Evolutionary conservation across 2,113 vertebrate genomes (phyloP).

Genomic region (Heliornis fulica): DNA sequence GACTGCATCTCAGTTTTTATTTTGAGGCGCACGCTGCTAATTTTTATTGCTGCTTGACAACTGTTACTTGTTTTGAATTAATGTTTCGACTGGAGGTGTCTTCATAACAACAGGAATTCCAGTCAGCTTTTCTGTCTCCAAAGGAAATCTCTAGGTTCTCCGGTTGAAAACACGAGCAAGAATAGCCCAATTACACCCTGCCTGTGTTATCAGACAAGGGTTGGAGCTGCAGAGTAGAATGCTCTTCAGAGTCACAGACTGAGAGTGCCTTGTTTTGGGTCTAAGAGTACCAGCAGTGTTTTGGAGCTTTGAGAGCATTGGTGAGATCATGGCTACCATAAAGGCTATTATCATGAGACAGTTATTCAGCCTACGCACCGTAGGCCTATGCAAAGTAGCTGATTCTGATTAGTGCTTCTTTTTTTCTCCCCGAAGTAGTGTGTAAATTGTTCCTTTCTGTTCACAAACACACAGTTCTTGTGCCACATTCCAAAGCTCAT

Average conservation of each 20-base stretch:
- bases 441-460: neutral
- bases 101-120: neutral
- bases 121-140: neutral
- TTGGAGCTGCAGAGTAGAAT: neutral
- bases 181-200: neutral
- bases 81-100: neutral
- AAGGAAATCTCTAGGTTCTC: neutral
- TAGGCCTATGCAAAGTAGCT: neutral
- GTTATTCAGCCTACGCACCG: neutral
- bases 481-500: neutral
- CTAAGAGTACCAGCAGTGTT: neutral
- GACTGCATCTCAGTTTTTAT: neutral
- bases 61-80: neutral
- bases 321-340: conserved; percentile 14
- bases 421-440: neutral
- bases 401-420: neutral
- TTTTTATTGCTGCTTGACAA: neutral
- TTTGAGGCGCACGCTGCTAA: neutral
- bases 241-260: neutral
- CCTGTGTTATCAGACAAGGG: neutral
- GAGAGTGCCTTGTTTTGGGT: neutral
- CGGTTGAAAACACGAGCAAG: neutral
- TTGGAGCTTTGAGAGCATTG: neutral
- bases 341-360: neutral
- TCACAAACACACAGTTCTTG: neutral